Percentiles rank a stretch among this genome's conserved stretches.
phyloP scores from a whole-genome alignment of 1,140 invertebrate genomes.

The Trypoxylus dichotomus region DNA sequence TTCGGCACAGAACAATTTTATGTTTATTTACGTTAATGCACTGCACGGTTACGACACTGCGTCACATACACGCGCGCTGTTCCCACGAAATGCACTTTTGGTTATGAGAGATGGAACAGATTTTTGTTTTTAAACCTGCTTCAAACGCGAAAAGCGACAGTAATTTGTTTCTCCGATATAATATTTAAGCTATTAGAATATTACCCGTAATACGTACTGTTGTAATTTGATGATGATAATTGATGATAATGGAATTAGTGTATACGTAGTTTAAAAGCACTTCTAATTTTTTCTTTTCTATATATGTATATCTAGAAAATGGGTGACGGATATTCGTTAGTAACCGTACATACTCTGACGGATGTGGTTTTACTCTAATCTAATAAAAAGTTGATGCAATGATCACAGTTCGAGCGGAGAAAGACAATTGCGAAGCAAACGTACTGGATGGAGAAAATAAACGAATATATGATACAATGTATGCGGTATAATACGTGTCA shows the following conservation, averaged over 20 bases:
- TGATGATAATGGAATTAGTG: slow-evolving; percentile 6
- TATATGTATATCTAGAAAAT: background rate
- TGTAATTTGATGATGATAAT: slow-evolving; percentile 1
- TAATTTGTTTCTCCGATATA: background rate
- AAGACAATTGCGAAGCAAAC: background rate
- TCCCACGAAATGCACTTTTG: background rate
- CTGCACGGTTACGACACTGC: background rate
- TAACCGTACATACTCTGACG: background rate
- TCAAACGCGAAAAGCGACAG: slow-evolving; percentile 13
- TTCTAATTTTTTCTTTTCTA: slow-evolving; percentile 14
- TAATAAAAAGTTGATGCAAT: slow-evolving; percentile 7
- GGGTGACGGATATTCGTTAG: background rate
- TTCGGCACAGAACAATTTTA: background rate
- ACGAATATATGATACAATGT: background rate
- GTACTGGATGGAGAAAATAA: background rate
- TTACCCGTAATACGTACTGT: slow-evolving; percentile 22
- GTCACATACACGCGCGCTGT: slow-evolving; percentile 18
- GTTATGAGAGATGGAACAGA: background rate
- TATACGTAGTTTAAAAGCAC: slow-evolving; percentile 21
- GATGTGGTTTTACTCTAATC: slow-evolving; percentile 27
- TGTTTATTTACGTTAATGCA: slow-evolving; percentile 20
- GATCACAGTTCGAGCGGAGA: slow-evolving; percentile 26
- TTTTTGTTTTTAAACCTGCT: background rate
- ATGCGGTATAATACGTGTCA: background rate
- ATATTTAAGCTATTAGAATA: slow-evolving; percentile 26